Evolutionary conservation across 2,888 invertebrate genomes (phyloP), one percentile per base, ranked within the genome.

Genomic region (Agrilus mali): DNA sequence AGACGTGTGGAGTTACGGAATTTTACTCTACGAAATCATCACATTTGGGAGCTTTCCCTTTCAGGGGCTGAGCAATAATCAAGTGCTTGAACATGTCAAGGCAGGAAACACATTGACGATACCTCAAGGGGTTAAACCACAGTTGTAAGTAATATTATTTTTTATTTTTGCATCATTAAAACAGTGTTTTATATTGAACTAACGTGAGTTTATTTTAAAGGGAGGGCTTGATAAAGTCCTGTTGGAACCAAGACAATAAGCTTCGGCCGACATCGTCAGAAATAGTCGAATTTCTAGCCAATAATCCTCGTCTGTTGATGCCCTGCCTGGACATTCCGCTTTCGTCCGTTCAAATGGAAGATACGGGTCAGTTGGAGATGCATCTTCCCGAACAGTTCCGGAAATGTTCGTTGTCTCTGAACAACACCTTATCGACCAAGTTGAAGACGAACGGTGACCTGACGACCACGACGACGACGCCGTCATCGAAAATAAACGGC

Each of bases 21-120:
- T 93, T 35, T 70, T 92, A 16, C 71, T 93, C 2, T 93, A 84
- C 61, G 86, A 88, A 67, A 86, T 93, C 43, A 81, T 90, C 44
- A 89, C 93, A 0, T 90, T 93, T 65, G 93, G 93, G 8, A 85
- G 86, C 56, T 83, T 88, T 64, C 93, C 93, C 0, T 93, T 86
- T 65, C 89, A 87, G 68, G 90, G 88, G 0, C 70, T 88, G 58
- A 82, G 81, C 54, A 93, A 93, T 65, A 78, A 78, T 50, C 82
- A 92, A 69, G 93, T 92, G 13, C 68, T 92, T 53, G 80, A 82
- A 40, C 76, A 78, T 54, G 86, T 93, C 0, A 87, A 84, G 60
- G 72, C 70, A 16, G 89, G 89, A 4, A 79, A 82, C 51, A 79
- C 80, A 3, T 68, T 89, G 48, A 71, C 63, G 12, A 76, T 88